Evolutionary conservation across 2,888 invertebrate genomes (phyloP).

Genomic region (Drosophila leonis): DNA sequence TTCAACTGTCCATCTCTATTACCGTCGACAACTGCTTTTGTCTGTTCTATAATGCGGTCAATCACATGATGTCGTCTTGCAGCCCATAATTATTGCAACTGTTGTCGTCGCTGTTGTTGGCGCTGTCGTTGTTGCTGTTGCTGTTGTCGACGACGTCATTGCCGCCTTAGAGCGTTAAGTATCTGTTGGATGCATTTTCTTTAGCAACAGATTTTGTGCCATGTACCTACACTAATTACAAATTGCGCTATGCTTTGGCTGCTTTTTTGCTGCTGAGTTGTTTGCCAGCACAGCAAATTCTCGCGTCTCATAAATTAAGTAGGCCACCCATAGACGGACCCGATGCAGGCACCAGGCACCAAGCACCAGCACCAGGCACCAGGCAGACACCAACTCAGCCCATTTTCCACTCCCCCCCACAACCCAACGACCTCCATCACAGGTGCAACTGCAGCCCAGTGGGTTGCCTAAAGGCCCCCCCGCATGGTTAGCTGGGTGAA

Average conservation of each 20-base stretch:
- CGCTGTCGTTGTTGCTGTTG: slow-evolving; percentile 1
- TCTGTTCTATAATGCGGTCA: slow-evolving; percentile 68
- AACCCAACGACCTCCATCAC: slow-evolving; percentile 16
- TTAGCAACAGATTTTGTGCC: slow-evolving; percentile 65
- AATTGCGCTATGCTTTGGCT: slow-evolving; percentile 69
- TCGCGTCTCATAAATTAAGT: slow-evolving; percentile 81
- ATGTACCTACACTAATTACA: slow-evolving; percentile 78
- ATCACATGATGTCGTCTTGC: slow-evolving; percentile 69
- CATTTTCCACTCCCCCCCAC: slow-evolving; percentile 3
- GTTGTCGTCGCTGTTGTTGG: slow-evolving; percentile 35
- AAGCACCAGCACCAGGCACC: neutral
- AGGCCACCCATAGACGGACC: slow-evolving; percentile 75
- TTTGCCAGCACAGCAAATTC: slow-evolving; percentile 68
- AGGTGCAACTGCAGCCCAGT: slow-evolving; percentile 60
- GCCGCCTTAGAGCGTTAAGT: slow-evolving; percentile 60
- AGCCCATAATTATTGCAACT: slow-evolving; percentile 59
- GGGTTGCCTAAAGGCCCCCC: slow-evolving; percentile 43
- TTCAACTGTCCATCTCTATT: slow-evolving; percentile 5
- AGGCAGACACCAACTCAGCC: slow-evolving; percentile 41
- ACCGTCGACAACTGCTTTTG: slow-evolving; percentile 19
- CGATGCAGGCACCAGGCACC: slow-evolving; percentile 5
- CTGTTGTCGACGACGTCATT: slow-evolving; percentile 42
- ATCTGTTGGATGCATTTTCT: slow-evolving; percentile 68
- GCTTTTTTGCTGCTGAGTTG: slow-evolving; percentile 27
- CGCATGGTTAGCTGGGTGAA: slow-evolving; percentile 54